Evolutionary conservation across 2,888 invertebrate genomes (phyloP).

Genomic region (Ferdinandea cuprea): DNA sequence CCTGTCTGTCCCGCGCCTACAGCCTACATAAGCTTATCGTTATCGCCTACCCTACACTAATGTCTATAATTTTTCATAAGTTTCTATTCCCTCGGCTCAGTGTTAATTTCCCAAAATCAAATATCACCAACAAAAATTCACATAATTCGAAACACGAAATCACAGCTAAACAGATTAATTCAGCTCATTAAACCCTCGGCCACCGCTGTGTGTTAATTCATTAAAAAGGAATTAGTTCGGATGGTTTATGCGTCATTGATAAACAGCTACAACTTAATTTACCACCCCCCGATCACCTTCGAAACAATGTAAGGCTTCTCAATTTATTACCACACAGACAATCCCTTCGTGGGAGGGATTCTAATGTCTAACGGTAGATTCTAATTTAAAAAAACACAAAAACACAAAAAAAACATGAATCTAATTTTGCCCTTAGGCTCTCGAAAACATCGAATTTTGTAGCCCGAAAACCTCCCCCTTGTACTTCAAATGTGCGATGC

Average conservation of each 20-base stretch:
- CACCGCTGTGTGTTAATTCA: slow-evolving; percentile 56
- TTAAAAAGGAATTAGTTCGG: slow-evolving; percentile 62
- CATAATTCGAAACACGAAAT: slow-evolving; percentile 4
- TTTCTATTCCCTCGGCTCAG: background rate
- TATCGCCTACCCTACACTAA: background rate
- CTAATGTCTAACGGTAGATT: slow-evolving; percentile 1
- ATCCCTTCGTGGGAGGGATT: slow-evolving; percentile 22
- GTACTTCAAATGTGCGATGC: background rate
- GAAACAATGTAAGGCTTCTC: slow-evolving; percentile 13
- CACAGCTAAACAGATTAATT: slow-evolving; percentile 35
- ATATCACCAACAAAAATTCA: slow-evolving; percentile 1
- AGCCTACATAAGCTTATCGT: background rate
- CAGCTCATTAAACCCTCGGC: slow-evolving; percentile 33
- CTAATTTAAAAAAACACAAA: slow-evolving; percentile 53
- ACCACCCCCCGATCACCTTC: background rate
- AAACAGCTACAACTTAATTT: slow-evolving; percentile 37
- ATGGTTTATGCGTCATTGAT: slow-evolving; percentile 32
- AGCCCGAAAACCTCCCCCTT: background rate
- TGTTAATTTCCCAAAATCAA: slow-evolving; percentile 2
- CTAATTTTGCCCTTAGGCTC: slow-evolving; percentile 25
- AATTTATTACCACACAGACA: slow-evolving; percentile 50
- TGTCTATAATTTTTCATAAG: background rate
- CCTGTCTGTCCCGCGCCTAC: too few species aligned
- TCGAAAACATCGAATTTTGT: too few species aligned
- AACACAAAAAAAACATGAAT: too few species aligned